These are phyloP conservation scores for Sminthopsis crassicaudata DNA, from an alignment of 2,113 vertebrate genomes.

Conservation along the genomic window DNA sequence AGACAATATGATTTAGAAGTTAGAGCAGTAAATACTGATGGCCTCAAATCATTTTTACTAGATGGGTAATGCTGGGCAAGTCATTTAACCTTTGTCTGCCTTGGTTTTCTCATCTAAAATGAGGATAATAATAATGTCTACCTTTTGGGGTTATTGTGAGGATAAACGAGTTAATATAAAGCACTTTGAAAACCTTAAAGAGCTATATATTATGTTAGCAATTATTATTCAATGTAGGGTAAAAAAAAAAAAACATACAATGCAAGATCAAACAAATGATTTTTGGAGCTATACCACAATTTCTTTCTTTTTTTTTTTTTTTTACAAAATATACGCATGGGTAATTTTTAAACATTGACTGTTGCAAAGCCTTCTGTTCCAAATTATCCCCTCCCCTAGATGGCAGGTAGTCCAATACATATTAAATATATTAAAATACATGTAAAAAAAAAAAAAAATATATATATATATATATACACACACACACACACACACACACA, in stretches of 20 bases:
- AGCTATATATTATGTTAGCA: not conserved
- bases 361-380: no score
- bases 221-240: not conserved
- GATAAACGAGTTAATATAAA: not conserved
- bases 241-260: constrained; percentile 40
- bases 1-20: constrained; percentile 47
- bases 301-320: not conserved
- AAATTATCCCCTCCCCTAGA: no score
- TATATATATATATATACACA: no score
- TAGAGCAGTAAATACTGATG: not conserved
- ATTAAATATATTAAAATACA: no score
- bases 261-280: constrained; percentile 22
- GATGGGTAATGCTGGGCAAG: not conserved
- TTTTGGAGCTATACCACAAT: constrained; percentile 8
- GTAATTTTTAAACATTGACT: no score
- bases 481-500: no score
- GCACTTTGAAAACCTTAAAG: not conserved
- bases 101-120: not conserved
- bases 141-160: not conserved
- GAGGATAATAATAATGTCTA: not conserved
- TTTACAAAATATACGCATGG: no score
- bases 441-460: no score
- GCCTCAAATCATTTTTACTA: not conserved
- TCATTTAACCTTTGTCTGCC: not conserved
- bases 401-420: no score